Evolutionary conservation across 1,140 invertebrate species (phyloP), one percentile per base, ranked within the genome.

Genomic region (Charaxes varanes): DNA sequence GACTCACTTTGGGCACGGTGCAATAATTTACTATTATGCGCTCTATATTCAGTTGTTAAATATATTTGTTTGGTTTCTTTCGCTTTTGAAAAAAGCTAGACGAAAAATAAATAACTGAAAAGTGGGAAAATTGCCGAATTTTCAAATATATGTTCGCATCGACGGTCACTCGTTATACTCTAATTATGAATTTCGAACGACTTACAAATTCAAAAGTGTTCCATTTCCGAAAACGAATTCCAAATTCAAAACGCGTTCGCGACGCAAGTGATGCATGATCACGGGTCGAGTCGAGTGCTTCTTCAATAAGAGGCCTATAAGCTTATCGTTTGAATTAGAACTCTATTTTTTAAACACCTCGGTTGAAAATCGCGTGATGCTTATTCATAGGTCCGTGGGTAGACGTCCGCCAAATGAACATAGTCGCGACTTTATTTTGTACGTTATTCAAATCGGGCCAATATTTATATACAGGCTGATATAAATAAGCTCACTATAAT

Each of bases 251-350:
- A 59, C 57, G 52, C 47, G 51, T 60, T 60, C 53, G 57, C 33
- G 22, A 16, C 49, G 45, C 60, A 78, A 81, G 77, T 81, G 77
- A 81, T 81, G 77, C 77, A 51, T 65, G 77, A 76, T 78, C 77
- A 81, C 77, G 77, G 57, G 53, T 56, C 63, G 55, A 58, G 51
- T 68, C 41, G 41, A 76, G 74, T 59, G 53, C 24, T 41, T 53
- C 60, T 69, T 59, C 61, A 69, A 61, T 59, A 38, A 54, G 41
- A 44, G 40, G 37, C 31, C 7, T 17, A 22, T 12, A 22, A 11
- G 21, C 6, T 21, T n/a, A 32, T 7, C 37, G 12, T 10, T 35
- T 5, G 4, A 69, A 46, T 54, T 30, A 44, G 3, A 22, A 55
- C 58, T 38, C 37, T 69, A 58, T 10, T 0, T 0, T 8, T 0